These are phyloP conservation scores for Drosophila nr. fundita DNA, from an alignment of 2,888 invertebrate genomes.

Conservation along the genomic window DNA sequence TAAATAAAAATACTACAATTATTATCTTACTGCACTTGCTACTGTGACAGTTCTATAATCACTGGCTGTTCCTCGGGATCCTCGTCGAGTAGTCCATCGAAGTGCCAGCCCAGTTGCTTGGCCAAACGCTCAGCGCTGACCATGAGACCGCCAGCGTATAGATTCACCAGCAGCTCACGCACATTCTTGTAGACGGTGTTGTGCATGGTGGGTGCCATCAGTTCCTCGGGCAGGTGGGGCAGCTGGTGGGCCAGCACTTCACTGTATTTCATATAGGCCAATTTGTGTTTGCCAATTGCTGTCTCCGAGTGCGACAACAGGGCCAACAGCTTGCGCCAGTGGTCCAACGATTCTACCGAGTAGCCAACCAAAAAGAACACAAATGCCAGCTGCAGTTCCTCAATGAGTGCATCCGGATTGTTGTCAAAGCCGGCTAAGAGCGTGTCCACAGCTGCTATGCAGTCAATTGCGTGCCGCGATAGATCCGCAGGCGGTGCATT, in stretches of 20 bases:
- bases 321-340: constrained; percentile 96
- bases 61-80: constrained; percentile 85
- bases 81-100: constrained; percentile 83
- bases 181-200: constrained; percentile 96
- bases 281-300: constrained; percentile 89
- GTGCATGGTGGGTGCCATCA: constrained; percentile 94
- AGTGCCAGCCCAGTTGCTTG: constrained; percentile 81
- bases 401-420: constrained; percentile 89
- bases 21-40: constrained; percentile 5
- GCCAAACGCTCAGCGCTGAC: constrained; percentile 78
- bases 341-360: constrained; percentile 96
- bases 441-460: constrained; percentile 78
- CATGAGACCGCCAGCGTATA: constrained; percentile 73
- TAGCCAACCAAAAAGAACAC: constrained; percentile 96
- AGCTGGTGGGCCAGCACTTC: constrained; percentile 91
- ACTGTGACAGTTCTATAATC: constrained; percentile 76
- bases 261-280: constrained; percentile 92
- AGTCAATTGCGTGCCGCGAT: constrained; percentile 93
- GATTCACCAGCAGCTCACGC: constrained; percentile 91
- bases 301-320: constrained; percentile 92
- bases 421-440: constrained; percentile 72
- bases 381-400: constrained; percentile 96
- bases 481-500: constrained; percentile 93
- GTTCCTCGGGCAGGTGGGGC: constrained; percentile 96
- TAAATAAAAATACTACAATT: no score